Conservation (phyloP, 2,113 vertebrate species). For the Sceloporus tristichus region DNA sequence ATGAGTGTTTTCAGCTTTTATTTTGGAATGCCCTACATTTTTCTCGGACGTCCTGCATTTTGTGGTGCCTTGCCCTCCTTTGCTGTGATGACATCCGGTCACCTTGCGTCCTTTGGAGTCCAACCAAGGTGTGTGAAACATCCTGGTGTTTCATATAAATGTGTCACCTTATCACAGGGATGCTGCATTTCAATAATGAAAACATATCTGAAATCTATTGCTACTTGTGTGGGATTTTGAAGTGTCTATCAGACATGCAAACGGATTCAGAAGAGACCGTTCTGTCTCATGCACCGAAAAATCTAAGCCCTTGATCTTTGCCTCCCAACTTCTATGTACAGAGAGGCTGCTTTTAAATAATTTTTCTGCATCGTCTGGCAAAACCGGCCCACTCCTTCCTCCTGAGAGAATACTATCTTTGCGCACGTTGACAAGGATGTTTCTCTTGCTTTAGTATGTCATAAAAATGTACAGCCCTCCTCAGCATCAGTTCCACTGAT, state of each 20-base stretch:
- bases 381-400: background rate
- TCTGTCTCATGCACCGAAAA: background rate
- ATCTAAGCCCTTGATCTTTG: background rate
- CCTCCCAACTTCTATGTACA: background rate
- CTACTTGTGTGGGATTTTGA: background rate
- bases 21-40: no score
- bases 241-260: background rate
- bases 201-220: background rate
- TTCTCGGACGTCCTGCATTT: no score
- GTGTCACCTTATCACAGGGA: background rate
- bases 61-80: no score
- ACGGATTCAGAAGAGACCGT: background rate
- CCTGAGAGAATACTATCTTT: background rate
- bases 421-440: slow-evolving; percentile 20
- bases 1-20: no score
- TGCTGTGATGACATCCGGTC: no score
- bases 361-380: background rate
- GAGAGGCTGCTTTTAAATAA: background rate
- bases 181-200: background rate
- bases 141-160: background rate
- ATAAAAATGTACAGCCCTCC: slow-evolving; percentile 48
- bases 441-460: slow-evolving; percentile 6
- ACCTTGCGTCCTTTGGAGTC: background rate
- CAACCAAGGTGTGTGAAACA: background rate
- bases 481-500: slow-evolving; percentile 53